phyloP scores from a whole-genome alignment of 2,888 invertebrate genomes.

The Tenthredo scrophulariae region DNA sequence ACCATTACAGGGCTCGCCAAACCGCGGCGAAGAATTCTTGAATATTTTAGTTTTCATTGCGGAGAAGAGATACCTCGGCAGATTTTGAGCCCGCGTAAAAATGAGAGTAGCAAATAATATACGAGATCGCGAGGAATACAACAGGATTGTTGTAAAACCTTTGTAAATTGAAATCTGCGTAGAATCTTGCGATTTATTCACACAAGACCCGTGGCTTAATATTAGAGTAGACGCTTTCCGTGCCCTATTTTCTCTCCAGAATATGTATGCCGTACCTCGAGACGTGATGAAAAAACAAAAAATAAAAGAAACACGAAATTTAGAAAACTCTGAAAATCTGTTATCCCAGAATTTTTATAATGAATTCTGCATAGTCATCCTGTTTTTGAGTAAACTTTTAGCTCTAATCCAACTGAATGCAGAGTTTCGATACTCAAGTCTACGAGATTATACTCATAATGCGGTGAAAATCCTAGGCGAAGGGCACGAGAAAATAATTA shows the following conservation, averaged over 20 bases:
- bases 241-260: background rate
- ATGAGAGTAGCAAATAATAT: slow-evolving; percentile 11
- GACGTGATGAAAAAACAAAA: background rate
- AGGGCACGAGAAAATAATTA: background rate
- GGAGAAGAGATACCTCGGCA: background rate
- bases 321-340: background rate
- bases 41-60: slow-evolving; percentile 45
- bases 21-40: slow-evolving; percentile 6
- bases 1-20: background rate
- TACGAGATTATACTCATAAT: background rate
- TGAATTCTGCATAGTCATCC: background rate
- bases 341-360: background rate
- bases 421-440: background rate
- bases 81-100: background rate
- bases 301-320: background rate
- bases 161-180: background rate
- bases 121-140: slow-evolving; percentile 1
- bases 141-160: background rate
- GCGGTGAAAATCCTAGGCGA: background rate
- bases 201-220: background rate
- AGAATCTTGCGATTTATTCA: background rate
- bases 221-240: background rate
- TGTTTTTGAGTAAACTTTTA: background rate
- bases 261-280: background rate
- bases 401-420: background rate